Base-by-base conservation (phyloP, 2,888 invertebrate species). In the Rhaphigaster nebulosa region DNA sequence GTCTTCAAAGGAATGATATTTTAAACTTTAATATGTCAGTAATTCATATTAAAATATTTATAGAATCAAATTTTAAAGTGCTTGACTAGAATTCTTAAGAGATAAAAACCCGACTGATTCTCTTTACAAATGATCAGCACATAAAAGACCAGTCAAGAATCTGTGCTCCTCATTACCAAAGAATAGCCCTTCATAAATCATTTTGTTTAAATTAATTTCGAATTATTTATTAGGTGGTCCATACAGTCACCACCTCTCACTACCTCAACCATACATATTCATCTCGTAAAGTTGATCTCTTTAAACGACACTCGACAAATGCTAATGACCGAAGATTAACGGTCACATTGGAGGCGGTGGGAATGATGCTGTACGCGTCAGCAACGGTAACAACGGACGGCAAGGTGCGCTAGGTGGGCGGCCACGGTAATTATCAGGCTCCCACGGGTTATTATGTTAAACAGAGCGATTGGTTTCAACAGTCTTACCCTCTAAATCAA, bases 381-480 rank as follows among this genome's bases (percentile, higher is more conserved):
- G 76, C 12, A 41, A 84, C 13, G 84, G 84, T 45, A 84, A 84
- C 84, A 15, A 20, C 70, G n/a, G 26, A 10, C 15, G 84, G 45
- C n/a, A 80, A 80, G 80, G 80, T 80, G 80, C 80, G 41, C 29
- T 38, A 20, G n/a, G 84, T 84, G 84, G 84, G 84, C 84, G 84
- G 84, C 41, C 84, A 26, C 84, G 84, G 84, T 84, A 84, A 84
- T 84, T 84, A 84, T 84, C 84, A n/a, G 60, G 54, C 60, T 88
- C 88, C 60, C 88, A 88, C 88, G 88, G 26, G 54, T 60, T 88
- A 41, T 60, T 88, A 88, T 88, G 88, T 88, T 88, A 88, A 88
- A 65, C 56, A 88, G 88, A 60, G 38, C 56, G 41, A 88, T 87
- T 41, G 88, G 84, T 50, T 50, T 84, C 84, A 84, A 84, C 84